Evolutionary conservation across 2,797 vertebrate genomes (phyloP).

Genomic region (Poeciliopsis infans): DNA sequence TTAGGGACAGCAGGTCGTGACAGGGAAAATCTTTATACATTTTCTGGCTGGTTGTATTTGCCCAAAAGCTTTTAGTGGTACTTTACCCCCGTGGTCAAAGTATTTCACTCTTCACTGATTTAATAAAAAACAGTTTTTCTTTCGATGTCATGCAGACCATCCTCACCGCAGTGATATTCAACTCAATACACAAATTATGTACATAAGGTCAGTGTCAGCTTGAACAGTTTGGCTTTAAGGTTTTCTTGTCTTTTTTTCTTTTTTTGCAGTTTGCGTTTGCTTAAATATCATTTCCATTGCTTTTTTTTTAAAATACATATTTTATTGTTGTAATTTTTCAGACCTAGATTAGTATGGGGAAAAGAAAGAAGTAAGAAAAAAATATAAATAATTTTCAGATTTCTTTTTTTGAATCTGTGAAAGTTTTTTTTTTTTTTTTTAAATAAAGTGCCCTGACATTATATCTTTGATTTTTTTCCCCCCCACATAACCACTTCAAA

Average conservation of each 20-base stretch:
- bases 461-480: not conserved
- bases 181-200: not conserved
- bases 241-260: no score
- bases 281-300: not conserved
- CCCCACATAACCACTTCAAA: not conserved
- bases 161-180: not conserved
- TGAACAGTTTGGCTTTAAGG: not conserved
- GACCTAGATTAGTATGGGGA: not conserved
- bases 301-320: not conserved
- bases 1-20: conserved; percentile 41
- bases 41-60: conserved; percentile 28
- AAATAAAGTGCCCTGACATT: not conserved
- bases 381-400: not conserved
- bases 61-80: conserved; percentile 65
- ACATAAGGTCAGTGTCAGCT: not conserved
- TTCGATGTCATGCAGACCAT: not conserved
- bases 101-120: conserved; percentile 43
- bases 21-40: conserved; percentile 24
- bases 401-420: not conserved
- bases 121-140: conserved; percentile 5
- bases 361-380: not conserved
- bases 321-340: not conserved
- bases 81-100: conserved; percentile 46
- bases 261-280: not conserved
- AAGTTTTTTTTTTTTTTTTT: not conserved